Conservation (phyloP, 2,797 vertebrate genomes). For the Phylloscopus collybita region DNA sequence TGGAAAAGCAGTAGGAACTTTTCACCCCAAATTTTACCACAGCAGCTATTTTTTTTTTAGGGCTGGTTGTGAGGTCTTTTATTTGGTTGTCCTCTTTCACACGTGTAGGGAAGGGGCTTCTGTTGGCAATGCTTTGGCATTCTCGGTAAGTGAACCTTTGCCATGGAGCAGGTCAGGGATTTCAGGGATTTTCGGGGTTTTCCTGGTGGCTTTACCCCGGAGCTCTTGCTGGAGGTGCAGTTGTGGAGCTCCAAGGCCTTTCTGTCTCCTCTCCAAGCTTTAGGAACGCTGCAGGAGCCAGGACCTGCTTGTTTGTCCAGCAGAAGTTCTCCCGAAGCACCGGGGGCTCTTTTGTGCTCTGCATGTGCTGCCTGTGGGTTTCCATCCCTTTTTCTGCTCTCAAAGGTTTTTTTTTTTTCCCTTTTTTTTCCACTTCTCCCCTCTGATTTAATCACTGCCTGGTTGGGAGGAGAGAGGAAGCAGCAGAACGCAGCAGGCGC, state of each 20-base stretch:
- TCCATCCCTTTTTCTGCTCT: neutral
- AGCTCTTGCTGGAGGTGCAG: neutral
- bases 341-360: neutral
- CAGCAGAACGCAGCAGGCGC: neutral
- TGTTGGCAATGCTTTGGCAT: conserved; percentile 64
- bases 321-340: conserved; percentile 14
- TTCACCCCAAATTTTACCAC: neutral
- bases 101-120: conserved; percentile 56
- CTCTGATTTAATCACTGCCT: neutral
- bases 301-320: conserved; percentile 1
- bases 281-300: neutral
- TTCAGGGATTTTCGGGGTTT: conserved; percentile 37
- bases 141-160: conserved; percentile 71
- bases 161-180: neutral
- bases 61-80: neutral
- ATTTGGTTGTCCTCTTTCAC: neutral
- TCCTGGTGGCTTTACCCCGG: neutral
- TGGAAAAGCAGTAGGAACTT: neutral
- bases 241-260: conserved; percentile 10
- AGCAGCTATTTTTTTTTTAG: neutral
- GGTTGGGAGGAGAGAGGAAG: neutral
- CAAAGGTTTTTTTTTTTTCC: neutral
- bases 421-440: conserved; percentile 20
- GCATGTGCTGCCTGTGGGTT: neutral
- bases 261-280: conserved; percentile 14